Evolutionary conservation across 2,113 vertebrate genomes (phyloP).

Genomic region (Hippopotamus amphibius): DNA sequence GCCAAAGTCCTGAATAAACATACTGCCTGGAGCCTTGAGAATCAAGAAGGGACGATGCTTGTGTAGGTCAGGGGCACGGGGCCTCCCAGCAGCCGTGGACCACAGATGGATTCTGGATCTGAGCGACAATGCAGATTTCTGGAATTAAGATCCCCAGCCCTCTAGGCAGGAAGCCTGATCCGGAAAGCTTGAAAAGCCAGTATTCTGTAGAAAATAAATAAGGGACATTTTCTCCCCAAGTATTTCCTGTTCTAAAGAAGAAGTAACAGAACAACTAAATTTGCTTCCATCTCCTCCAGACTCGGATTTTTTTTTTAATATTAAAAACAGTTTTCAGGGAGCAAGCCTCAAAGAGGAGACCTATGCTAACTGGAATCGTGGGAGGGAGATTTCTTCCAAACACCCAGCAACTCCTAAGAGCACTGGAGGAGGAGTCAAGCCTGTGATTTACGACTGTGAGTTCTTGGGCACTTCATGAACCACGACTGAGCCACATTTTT

Average conservation of each 20-base stretch:
- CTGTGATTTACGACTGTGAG: background rate
- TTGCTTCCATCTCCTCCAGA: background rate
- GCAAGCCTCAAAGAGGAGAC: background rate
- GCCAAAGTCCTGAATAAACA: background rate
- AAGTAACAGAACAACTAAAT: conserved; percentile 38
- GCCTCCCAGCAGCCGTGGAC: background rate
- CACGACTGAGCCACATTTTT: background rate
- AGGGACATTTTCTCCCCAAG: background rate
- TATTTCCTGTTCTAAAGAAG: conserved; percentile 66
- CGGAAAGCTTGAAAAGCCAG: conserved; percentile 32
- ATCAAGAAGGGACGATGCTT: background rate
- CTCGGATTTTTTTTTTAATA: background rate
- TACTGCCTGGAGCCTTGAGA: background rate
- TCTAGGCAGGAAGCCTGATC: conserved; percentile 52
- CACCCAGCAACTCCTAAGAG: background rate
- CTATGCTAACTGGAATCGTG: background rate
- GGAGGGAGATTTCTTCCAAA: background rate
- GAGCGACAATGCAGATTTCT: background rate
- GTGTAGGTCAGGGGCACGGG: background rate
- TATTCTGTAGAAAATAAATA: conserved; percentile 49
- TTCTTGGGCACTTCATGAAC: background rate
- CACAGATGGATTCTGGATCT: background rate
- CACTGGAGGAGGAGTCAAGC: background rate
- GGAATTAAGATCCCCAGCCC: background rate
- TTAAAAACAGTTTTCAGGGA: background rate